Conservation (phyloP, 2,113 vertebrate species). For the Caloenas nicobarica region DNA sequence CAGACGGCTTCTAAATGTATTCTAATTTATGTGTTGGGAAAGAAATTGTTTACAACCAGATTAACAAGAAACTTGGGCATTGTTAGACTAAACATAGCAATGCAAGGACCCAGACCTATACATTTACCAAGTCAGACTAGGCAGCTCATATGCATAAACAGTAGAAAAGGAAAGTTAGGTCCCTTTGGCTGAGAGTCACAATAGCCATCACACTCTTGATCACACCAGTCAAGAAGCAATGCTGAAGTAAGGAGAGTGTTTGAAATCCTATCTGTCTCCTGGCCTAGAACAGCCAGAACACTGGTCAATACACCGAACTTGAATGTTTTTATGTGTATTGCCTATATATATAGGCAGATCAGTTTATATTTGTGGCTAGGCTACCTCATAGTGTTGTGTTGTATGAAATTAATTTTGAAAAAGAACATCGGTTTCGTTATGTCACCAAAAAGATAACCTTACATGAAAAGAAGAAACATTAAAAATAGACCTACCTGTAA, state of each 20-base stretch:
- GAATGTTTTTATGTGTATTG: not conserved
- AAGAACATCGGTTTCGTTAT: not conserved
- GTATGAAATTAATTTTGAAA: not conserved
- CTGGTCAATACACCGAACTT: not conserved
- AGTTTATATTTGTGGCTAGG: not conserved
- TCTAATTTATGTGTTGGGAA: not conserved
- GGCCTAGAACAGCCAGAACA: not conserved
- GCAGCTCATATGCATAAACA: not conserved
- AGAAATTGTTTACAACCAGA: not conserved
- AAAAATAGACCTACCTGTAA: not conserved
- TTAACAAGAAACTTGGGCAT: not conserved
- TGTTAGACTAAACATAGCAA: not conserved
- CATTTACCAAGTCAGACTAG: not conserved
- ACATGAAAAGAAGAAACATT: not conserved
- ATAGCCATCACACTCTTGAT: not conserved
- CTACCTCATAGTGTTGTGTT: not conserved
- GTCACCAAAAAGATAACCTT: not conserved
- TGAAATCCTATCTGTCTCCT: not conserved
- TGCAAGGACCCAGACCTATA: not conserved
- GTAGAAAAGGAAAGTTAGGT: not conserved
- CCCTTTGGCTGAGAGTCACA: not conserved
- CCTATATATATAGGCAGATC: not conserved
- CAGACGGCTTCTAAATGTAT: not conserved
- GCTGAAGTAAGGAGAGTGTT: not conserved
- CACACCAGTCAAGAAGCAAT: not conserved